A percentile compares a stretch with the other conserved stretches of the same genome.
These are phyloP conservation scores for Lophius piscatorius DNA, from an alignment of 2,113 vertebrate species.

Conservation along the genomic window DNA sequence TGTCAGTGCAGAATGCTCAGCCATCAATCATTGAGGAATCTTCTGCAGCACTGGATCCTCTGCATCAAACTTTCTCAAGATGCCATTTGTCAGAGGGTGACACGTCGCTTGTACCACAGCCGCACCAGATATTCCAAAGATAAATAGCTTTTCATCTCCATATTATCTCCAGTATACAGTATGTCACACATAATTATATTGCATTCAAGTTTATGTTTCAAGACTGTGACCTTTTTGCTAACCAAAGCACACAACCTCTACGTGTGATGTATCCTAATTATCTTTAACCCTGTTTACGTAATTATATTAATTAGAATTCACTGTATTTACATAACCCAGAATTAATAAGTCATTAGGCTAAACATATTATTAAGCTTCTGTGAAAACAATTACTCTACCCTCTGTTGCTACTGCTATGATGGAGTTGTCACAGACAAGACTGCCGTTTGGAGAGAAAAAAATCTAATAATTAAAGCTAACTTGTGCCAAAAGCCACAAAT, in stretches of 20 bases:
- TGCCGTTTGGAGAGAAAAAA: no score
- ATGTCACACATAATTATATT: constrained; percentile 2
- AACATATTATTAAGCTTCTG: constrained; percentile 58
- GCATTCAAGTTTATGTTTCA: constrained; percentile 31
- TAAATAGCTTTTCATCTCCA: constrained; percentile 26
- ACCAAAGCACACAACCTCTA: constrained; percentile 17
- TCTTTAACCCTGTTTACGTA: constrained; percentile 57
- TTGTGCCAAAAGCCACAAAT: no score
- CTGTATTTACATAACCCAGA: constrained; percentile 62
- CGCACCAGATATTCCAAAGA: constrained; percentile 21
- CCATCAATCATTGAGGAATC: constrained; percentile 55
- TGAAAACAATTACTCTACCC: constrained; percentile 60
- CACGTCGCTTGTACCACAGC: constrained; percentile 27
- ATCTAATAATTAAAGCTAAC: no score
- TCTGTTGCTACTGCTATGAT: constrained; percentile 45
- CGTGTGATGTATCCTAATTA: constrained; percentile 54
- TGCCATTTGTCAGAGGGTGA: constrained; percentile 35
- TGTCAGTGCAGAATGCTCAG: constrained; percentile 30
- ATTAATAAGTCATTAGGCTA: constrained; percentile 67
- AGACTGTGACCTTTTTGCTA: constrained; percentile 40
- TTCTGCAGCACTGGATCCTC: constrained; percentile 33
- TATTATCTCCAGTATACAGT: constrained; percentile 10
- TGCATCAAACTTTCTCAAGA: constrained; percentile 36
- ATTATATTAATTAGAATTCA: constrained; percentile 71
- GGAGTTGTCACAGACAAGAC: no score